Base-by-base conservation (phyloP, 2,113 vertebrate genomes). In the Grus americana region DNA sequence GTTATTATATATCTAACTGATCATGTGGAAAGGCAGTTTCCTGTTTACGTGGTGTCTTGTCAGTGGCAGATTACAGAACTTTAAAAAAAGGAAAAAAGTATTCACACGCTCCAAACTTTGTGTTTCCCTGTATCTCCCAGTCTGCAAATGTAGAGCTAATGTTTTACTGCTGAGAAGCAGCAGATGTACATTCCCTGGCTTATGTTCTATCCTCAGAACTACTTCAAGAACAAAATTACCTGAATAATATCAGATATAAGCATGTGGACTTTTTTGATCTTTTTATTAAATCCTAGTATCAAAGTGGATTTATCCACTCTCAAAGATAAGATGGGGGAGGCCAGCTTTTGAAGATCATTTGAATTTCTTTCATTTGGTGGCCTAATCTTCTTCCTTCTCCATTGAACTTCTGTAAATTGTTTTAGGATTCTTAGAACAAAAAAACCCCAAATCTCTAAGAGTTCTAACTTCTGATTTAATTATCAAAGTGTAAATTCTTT, bases 251-350 rank as follows among this genome's bases (percentile, higher is more conserved):
- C 84, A 95, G 78, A 61, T 65, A 86, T 27, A 66, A 82, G 55
- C 29, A 36, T 61, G 54, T 67, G 71, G 71, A 76, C 16, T 61
- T 90, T 59, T 79, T 76, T 90, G 36, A 95, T 91, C 66, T 86
- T 65, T 93, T 91, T 93, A 70, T 93, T 96, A 81, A 94, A 89
- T 81, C 79, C 81, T 52, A 9, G 29, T 92, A 93, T 97, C 87
- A 93, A 82, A 95, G 92, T 71, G 44, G 75, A 79, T 95, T 92
- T 96, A 66, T 84, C 61, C n/a, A 8, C 67, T 86, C 71, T 94
- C 68, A 76, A 49, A 94, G 75, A 71, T 49, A 72, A 88, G 84
- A 46, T 68, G 47, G n/a, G 47, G 44, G 44, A 92, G 62, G 46
- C 22, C 72, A 75, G 29, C 49, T 78, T 93, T 96, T 87, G 88